Evolutionary conservation across 1,140 invertebrate species (phyloP), one percentile per base, ranked within the genome.

Genomic region (Pseudomyrmex flavicornis): DNA sequence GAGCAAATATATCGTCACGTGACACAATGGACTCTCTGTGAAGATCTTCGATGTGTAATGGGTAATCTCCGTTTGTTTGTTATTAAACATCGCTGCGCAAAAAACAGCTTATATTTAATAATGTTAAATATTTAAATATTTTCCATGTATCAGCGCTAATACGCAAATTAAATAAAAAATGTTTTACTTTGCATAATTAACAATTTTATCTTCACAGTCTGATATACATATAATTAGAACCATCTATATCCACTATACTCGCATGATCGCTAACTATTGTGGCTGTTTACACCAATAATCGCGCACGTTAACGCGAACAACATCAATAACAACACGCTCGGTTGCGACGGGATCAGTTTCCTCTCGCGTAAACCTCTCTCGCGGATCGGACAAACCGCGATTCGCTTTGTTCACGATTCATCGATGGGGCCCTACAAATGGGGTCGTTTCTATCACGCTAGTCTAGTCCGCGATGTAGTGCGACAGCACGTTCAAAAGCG

Each of bases 401-500:
- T 70, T 74, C 87, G 85, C 88, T 89, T 89, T 89, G 88, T 89
- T 87, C 82, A 35, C 58, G 74, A 72, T 89, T 89, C 83, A 89
- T 89, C 84, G 88, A 87, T 89, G 85, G 77, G 83, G 22, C 73
- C 35, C 1, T 56, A 79, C 52, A 85, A 88, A 88, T 82, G 74
- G 61, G 82, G 82, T 82, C 66, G 65, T 63, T 59, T 52, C 70
- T 70, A 80, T 66, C 72, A 69, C 80, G 87, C 75, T 63, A 87
- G 85, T 86, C 82, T 75, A 35, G 56, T 35, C 54, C 79, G 50
- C 50, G 63, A 70, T 58, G 59, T 22, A 9, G 22, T 76, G 80
- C 63, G 58, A 50, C 44, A 56, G 50, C 56, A 68, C 70, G 52
- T 70, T 75, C 84, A 62, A 79, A 86, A 83, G 77, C 74, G 72